These are phyloP conservation scores for Lycodopsis pacificus DNA, from an alignment of 2,797 vertebrate genomes.

Conservation along the genomic window DNA sequence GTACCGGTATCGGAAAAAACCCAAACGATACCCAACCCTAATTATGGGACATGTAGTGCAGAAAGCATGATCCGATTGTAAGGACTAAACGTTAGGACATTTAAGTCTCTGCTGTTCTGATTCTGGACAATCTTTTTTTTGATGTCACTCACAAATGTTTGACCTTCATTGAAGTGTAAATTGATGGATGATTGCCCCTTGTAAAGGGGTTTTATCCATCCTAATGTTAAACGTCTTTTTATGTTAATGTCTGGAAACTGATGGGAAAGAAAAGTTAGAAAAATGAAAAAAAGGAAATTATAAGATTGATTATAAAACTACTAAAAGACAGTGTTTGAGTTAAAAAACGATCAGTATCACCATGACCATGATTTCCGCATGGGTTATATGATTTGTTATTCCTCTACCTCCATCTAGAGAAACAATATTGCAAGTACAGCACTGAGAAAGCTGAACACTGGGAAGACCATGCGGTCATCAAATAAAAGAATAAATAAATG, in stretches of 20 bases:
- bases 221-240: neutral
- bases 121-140: neutral
- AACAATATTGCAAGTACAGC: neutral
- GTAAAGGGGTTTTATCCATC: neutral
- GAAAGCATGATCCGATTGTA: neutral
- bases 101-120: neutral
- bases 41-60: neutral
- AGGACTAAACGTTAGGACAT: neutral
- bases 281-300: neutral
- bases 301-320: neutral
- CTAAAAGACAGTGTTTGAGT: neutral
- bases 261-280: neutral
- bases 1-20: too few relatives aligned
- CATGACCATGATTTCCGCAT: neutral
- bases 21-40: too few relatives aligned
- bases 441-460: neutral
- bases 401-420: constrained; percentile 72
- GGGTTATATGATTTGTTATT: neutral
- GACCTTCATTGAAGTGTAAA: neutral
- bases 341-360: neutral
- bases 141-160: neutral
- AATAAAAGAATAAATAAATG: neutral
- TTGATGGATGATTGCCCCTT: neutral
- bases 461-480: neutral
- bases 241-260: neutral